Evolutionary conservation across 2,888 invertebrate species (phyloP).

Genomic region (Patella depressa): DNA sequence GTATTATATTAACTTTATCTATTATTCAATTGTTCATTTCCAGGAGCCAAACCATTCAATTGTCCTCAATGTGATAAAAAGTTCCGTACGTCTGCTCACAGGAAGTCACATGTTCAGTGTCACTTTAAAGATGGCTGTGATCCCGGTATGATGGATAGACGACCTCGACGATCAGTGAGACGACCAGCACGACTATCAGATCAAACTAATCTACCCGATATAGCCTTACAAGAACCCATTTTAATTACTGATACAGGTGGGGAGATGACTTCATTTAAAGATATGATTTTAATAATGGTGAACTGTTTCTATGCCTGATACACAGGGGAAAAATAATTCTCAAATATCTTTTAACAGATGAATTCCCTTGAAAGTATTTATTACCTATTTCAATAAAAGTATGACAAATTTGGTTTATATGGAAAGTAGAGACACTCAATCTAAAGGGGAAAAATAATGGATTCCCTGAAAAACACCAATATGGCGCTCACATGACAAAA

Average conservation of each 20-base stretch:
- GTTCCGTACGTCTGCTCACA: constrained; percentile 70
- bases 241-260: constrained; percentile 74
- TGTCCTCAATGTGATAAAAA: constrained; percentile 68
- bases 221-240: constrained; percentile 75
- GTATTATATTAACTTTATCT: not conserved
- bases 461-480: too few species aligned
- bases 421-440: too few species aligned
- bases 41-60: constrained; percentile 72
- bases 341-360: not conserved
- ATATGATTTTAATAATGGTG: not conserved
- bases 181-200: constrained; percentile 42
- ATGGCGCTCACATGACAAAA: too few species aligned
- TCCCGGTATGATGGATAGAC: constrained; percentile 31
- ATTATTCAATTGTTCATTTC: constrained; percentile 17
- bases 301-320: not conserved
- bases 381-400: too few species aligned
- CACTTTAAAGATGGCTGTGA: constrained; percentile 53
- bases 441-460: too few species aligned
- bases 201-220: constrained; percentile 66
- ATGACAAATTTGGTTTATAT: too few species aligned
- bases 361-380: too few species aligned
- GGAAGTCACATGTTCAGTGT: constrained; percentile 64
- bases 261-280: not conserved
- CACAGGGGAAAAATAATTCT: not conserved
- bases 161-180: constrained; percentile 40